Evolutionary conservation across 1,140 invertebrate genomes (phyloP), one percentile per base, ranked within the genome.

Genomic region (Drosophila fuyamai): DNA sequence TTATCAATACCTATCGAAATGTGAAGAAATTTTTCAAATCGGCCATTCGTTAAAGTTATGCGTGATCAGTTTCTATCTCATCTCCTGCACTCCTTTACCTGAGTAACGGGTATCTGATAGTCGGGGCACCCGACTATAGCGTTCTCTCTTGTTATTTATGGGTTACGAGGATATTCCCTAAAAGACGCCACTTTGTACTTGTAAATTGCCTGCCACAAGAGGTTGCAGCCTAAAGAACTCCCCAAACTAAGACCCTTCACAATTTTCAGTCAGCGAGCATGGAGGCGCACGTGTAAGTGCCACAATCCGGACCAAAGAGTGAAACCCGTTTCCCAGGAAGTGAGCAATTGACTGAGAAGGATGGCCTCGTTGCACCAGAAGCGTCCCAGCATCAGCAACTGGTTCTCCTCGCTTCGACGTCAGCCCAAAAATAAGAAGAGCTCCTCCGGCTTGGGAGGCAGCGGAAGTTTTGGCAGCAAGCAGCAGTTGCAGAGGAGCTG

Each of bases 401-500:
- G 96, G 96, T 96, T 96, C 92, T 95, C 95, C 56, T 96, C 96
- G 56, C 86, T 97, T 78, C 94, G 95, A 51, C 94, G 95, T 36
- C 93, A 94, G 70, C 94, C 93, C 50, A 95, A 94, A 77, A 93
- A 89, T 59, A 93, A 93, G 72, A 94, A 93, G 72, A 53, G 54
- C 44, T 44, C 35, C 23, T 35, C 36, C 16, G 62, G 36, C 7
- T 27, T 73, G 16, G 66, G 73, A 16, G 57, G 71, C 40, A 78
- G 68, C 23, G 73, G 79, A 36, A 80, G 77, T 40, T 81, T 84
- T 46, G 76, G 72, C 23, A 88, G 67, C 36, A 83, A 89, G 16
- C 92, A 92, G 57, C 92, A 93, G 54, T 89, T 92, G 61, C 92
- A 92, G 62, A 68, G 83, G 44, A 92, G 92, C 47, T 92, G 92